Percentiles rank a stretch among this genome's conserved stretches.
Evolutionary conservation across 2,797 vertebrate species (phyloP).

Genomic region (Labeo calbasu): DNA sequence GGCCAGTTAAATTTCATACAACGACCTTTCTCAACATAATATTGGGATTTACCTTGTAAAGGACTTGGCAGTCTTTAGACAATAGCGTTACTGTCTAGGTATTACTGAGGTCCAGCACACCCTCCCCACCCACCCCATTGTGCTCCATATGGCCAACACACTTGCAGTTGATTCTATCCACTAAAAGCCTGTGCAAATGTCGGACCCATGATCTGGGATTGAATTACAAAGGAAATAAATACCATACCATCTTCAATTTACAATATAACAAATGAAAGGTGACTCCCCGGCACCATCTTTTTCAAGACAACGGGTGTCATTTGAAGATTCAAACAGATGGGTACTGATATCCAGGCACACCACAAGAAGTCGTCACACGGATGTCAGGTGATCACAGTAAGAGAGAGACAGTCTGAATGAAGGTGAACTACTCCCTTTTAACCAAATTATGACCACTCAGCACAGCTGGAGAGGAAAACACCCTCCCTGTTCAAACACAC

Average conservation of each 20-base stretch:
- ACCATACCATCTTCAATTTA: constrained; percentile 50
- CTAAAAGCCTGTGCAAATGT: constrained; percentile 43
- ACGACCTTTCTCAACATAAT: constrained; percentile 4
- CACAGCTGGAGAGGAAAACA: constrained; percentile 17
- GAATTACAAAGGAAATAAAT: constrained; percentile 57
- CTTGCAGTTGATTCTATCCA: constrained; percentile 38
- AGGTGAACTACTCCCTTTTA: constrained; percentile 65
- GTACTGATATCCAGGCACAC: neutral
- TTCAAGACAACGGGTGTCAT: constrained; percentile 15
- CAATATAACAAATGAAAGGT: constrained; percentile 18
- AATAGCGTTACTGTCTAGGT: constrained; percentile 64
- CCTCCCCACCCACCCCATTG: constrained; percentile 13
- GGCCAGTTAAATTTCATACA: constrained; percentile 65
- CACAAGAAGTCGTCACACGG: neutral
- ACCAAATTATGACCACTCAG: constrained; percentile 65
- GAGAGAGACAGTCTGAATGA: constrained; percentile 55
- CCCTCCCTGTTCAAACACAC: constrained; percentile 61
- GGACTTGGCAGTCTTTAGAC: constrained; percentile 44
- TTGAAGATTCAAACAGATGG: constrained; percentile 13
- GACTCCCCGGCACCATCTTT: neutral
- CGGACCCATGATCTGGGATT: constrained; percentile 60
- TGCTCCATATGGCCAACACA: constrained; percentile 53
- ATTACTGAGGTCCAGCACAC: constrained; percentile 24
- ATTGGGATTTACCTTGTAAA: constrained; percentile 4
- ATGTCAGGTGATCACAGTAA: constrained; percentile 33